These are phyloP conservation scores for Drosophila pruinosa DNA, from an alignment of 1,140 invertebrate species.

Conservation along the genomic window DNA sequence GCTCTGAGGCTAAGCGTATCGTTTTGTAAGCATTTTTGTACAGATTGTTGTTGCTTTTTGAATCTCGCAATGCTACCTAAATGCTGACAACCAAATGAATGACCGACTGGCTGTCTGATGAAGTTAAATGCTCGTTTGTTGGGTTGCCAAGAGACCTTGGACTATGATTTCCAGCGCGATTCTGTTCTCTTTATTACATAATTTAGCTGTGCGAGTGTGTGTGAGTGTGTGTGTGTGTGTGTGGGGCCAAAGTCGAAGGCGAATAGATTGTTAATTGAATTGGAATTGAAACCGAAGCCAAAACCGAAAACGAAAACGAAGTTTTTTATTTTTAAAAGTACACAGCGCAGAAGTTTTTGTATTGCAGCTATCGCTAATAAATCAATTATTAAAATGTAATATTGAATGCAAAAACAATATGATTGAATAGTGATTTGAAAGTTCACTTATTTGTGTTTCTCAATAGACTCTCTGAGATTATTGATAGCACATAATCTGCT, in stretches of 20 bases:
- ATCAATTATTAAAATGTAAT: not conserved
- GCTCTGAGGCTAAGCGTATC: slow-evolving; percentile 51
- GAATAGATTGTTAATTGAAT: slow-evolving; percentile 70
- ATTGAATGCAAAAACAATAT: not conserved
- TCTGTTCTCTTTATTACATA: slow-evolving; percentile 73
- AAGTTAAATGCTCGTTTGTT: slow-evolving; percentile 44
- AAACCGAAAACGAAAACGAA: slow-evolving; percentile 1
- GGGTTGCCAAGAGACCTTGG: slow-evolving; percentile 57
- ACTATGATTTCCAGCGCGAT: slow-evolving; percentile 39
- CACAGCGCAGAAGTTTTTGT: not conserved
- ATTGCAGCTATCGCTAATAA: not conserved
- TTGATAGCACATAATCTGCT: too few species aligned
- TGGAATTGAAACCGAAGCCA: slow-evolving; percentile 46
- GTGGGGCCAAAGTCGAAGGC: slow-evolving; percentile 48
- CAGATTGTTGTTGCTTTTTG: slow-evolving; percentile 12
- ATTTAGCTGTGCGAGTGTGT: slow-evolving; percentile 21
- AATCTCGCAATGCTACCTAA: slow-evolving; percentile 35
- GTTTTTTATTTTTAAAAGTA: not conserved
- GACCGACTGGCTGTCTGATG: slow-evolving; percentile 36
- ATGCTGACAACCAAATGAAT: slow-evolving; percentile 71
- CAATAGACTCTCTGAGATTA: too few species aligned
- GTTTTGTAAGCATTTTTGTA: slow-evolving; percentile 57
- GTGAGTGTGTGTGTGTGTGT: slow-evolving; percentile 8
- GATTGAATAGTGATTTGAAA: not conserved
- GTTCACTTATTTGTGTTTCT: not conserved